phyloP scores from a whole-genome alignment of 2,113 vertebrate genomes.

The Candoia aspera region DNA sequence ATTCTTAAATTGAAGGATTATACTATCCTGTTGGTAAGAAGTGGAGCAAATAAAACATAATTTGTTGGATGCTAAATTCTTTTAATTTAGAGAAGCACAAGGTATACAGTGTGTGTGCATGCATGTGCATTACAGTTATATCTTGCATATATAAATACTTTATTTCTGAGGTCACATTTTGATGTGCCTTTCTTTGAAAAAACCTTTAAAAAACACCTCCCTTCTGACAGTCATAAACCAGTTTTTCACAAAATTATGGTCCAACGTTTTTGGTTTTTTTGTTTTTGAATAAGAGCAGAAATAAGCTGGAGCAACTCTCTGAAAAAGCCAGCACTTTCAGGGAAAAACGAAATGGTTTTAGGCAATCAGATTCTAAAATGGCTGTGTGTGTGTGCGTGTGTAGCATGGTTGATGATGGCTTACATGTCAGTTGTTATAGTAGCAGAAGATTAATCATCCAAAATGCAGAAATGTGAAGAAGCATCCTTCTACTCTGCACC shows the following conservation, averaged over 20 bases:
- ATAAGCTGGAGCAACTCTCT: conserved; percentile 21
- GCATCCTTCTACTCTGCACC: background rate
- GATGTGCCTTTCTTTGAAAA: background rate
- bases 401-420: background rate
- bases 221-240: background rate
- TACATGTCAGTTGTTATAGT: conserved; percentile 42
- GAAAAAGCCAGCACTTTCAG: conserved; percentile 41
- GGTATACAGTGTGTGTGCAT: background rate
- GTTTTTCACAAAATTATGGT: conserved; percentile 22
- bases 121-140: background rate
- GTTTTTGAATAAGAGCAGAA: background rate
- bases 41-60: background rate
- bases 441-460: conserved; percentile 38
- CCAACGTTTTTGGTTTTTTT: background rate
- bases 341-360: conserved; percentile 30
- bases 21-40: conserved; percentile 16
- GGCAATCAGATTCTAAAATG: conserved; percentile 45
- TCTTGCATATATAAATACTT: background rate
- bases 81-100: background rate
- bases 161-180: background rate
- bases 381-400: background rate
- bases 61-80: background rate
- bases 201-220: background rate
- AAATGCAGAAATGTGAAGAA: conserved; percentile 24
- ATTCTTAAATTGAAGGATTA: background rate